Conservation (phyloP, 2,888 invertebrate species). For the Ctena decussata region DNA sequence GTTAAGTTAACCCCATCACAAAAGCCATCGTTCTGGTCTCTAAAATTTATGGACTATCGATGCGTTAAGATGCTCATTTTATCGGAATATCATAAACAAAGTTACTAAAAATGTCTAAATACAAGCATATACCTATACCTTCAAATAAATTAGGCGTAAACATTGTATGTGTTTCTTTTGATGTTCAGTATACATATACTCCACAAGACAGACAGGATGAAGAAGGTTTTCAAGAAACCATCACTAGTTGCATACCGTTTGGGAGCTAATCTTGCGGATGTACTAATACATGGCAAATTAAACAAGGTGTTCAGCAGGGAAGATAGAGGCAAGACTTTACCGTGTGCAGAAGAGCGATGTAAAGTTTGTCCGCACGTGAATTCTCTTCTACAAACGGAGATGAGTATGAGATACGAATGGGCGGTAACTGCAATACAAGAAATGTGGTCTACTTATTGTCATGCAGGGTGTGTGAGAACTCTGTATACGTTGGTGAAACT, state of each 20-base stretch:
- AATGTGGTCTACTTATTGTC: not conserved
- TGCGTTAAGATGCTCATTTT: too few species aligned
- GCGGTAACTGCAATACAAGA: not conserved
- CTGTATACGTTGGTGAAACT: not conserved
- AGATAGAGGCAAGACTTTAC: not conserved
- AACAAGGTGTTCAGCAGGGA: not conserved
- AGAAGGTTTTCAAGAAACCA: not conserved
- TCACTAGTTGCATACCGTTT: not conserved
- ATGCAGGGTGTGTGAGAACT: not conserved
- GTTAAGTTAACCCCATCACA: too few species aligned
- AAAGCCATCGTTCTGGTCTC: too few species aligned
- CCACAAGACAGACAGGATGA: not conserved
- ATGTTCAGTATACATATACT: not conserved
- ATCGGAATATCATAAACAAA: too few species aligned
- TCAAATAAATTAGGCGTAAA: too few species aligned
- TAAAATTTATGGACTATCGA: too few species aligned
- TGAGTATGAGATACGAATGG: not conserved
- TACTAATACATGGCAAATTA: conserved; percentile 1
- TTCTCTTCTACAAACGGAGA: not conserved
- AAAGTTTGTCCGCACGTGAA: not conserved
- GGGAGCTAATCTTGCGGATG: too few species aligned
- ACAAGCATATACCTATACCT: too few species aligned
- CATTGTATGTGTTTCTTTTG: too few species aligned
- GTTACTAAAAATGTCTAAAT: too few species aligned
- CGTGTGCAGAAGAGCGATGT: not conserved